Evolutionary conservation across 2,797 vertebrate genomes (phyloP), one percentile per base, ranked within the genome.

Genomic region (Oryzias sinensis): DNA sequence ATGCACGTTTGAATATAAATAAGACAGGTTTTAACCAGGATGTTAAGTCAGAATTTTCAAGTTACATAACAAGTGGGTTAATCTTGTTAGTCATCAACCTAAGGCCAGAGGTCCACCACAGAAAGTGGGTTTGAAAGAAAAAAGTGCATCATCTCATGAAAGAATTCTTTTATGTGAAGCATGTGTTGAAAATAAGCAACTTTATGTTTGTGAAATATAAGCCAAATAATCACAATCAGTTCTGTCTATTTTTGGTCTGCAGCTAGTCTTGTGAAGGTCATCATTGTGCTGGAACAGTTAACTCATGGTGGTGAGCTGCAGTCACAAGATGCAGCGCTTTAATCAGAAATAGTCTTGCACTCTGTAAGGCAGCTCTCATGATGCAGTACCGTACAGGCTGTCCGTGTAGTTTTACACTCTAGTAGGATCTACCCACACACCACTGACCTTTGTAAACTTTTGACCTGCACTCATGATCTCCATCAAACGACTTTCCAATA

Each of bases 291-390:
- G 71, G 54, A 55, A 43, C 51, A 71, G 52, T 68, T 64, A 60
- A 76, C 76, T 68, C 68, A 70, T 62, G 72, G 84, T 58, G 74
- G 74, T 25, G 13, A 59, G 54, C 56, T 53, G 59, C 60, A 73
- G 86, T 89, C 84, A 87, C 81, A 86, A 87, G 84, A 83, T 4
- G 5, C 51, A 59, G 37, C 50, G 74, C 49, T 79, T 66, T 68
- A 76, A 81, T 24, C 67, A 62, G 45, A 72, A 52, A 78, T 74
- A 69, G 79, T 46, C 43, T 41, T 46, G 60, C 20, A 45, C 53
- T 53, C 72, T 55, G 20, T 58, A 43, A 56, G 53, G 56, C 54
- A 47, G 62, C 72, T 63, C 70, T 70, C 69, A 58, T 76, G 69
- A 81, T 70, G 11, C 33, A 33, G 33, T 33, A 53, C 59, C 68